phyloP scores from a whole-genome alignment of 2,888 invertebrate species.

The Baronia brevicornis region DNA sequence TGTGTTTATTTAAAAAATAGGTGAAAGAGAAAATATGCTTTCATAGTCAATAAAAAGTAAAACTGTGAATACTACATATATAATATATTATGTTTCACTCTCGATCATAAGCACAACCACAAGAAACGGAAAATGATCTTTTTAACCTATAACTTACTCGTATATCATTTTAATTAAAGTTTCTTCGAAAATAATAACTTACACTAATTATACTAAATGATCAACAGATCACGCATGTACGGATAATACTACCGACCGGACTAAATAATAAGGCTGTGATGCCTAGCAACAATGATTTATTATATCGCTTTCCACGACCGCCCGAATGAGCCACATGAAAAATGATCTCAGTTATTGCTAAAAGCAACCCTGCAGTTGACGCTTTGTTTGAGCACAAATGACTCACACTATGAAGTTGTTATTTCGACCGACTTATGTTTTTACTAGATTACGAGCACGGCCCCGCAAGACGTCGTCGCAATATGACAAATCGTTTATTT shows the following conservation, averaged over 20 bases:
- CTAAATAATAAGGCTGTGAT: conserved; percentile 71
- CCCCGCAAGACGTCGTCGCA: conserved; percentile 16
- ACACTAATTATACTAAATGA: conserved; percentile 14
- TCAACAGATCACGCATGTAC: conserved; percentile 36
- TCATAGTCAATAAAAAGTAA: too few relatives aligned
- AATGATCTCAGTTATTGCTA: conserved; percentile 72
- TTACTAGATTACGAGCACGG: conserved; percentile 36
- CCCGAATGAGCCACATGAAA: conserved; percentile 73
- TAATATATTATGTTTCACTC: too few relatives aligned
- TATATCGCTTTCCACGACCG: conserved; percentile 70
- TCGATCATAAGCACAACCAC: too few relatives aligned
- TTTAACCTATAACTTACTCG: too few relatives aligned
- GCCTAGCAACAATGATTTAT: conserved; percentile 73
- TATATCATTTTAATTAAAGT: too few relatives aligned
- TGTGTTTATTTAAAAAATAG: too few relatives aligned
- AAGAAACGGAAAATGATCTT: too few relatives aligned
- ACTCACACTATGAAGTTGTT: conserved; percentile 67
- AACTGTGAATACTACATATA: too few relatives aligned
- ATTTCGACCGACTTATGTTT: conserved; percentile 56
- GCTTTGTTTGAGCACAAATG: conserved; percentile 74
- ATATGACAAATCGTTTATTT: conserved; percentile 49
- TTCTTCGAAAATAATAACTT: too few relatives aligned
- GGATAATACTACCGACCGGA: conserved; percentile 61
- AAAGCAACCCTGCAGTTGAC: conserved; percentile 70
- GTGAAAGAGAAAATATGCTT: too few relatives aligned